Evolutionary conservation across 2,113 vertebrate genomes (phyloP), one percentile per base, ranked within the genome.

Genomic region (Oplegnathus fasciatus): DNA sequence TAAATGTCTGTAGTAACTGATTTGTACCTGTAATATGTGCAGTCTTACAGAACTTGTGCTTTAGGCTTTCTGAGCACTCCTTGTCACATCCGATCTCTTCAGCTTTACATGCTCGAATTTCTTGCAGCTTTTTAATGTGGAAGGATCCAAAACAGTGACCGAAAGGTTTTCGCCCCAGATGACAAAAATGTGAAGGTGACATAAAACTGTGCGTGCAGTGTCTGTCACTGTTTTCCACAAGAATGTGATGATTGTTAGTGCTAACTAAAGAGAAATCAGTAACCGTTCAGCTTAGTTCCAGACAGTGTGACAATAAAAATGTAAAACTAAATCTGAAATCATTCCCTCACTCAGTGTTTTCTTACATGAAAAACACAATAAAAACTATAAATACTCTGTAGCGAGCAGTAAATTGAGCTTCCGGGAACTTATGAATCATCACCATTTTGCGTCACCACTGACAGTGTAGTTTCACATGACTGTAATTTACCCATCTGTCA

Each of bases 401-500:
- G 7, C 1, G 9, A 48, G 30, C 60, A 37, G 54, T 42, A 67
- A 74, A 60, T 32, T 57, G 71, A 3, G 37, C 17, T 74, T 64
- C 48, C 3, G 37, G 60, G 28, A 69, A 69, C 24, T 44, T 61
- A 60, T 87, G 87, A 92, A 74, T 90, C 86, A 87, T 65, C 32
- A 0, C 1, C 44, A 18, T 9, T 52, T 61, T 84, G 78, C 80
- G 9, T 89, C 87, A 84, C 34, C 24, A 1, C 50, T 74, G 86
- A 86, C 77, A 79, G 13, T 20, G 24, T 34, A 64, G 76, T 66
- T 55, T 76, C 83, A 84, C 67, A 80, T 74, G n/a, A 84, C 73
- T 81, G 77, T 62, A 74, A 86, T 81, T 87, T 79, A 77, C 70
- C 86, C 83, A 86, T 84, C 83, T 84, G 85, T 82, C 75, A 65